Conservation (phyloP, 2,888 invertebrate species). For the Antitype chi region DNA sequence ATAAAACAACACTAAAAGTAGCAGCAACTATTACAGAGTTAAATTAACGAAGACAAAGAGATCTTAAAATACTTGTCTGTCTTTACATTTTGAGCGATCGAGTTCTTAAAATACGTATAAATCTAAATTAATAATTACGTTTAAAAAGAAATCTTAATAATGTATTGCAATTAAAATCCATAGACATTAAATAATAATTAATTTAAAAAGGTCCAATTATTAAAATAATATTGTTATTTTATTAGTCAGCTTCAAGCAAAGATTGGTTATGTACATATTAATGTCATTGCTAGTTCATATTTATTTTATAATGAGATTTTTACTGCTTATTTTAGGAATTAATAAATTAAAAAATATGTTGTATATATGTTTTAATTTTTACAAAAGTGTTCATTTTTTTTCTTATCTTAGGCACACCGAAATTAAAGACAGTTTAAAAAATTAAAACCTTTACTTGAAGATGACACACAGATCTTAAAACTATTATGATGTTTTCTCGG, state of each 20-base stretch:
- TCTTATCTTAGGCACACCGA: too few species aligned
- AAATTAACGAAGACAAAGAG: constrained; percentile 68
- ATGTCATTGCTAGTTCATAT: background rate
- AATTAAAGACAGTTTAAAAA: background rate
- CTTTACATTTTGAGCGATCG: constrained; percentile 82
- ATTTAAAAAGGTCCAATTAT: constrained; percentile 61
- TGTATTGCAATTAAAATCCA: constrained; percentile 75
- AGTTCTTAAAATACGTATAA: constrained; percentile 72
- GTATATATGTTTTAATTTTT: background rate
- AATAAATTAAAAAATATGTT: background rate
- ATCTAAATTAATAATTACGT: constrained; percentile 66
- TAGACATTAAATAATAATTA: constrained; percentile 70
- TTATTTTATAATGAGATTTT: constrained; percentile 25
- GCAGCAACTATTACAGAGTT: constrained; percentile 57
- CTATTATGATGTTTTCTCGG: constrained; percentile 70
- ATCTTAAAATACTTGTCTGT: constrained; percentile 75
- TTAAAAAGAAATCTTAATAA: constrained; percentile 69
- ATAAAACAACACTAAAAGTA: constrained; percentile 59
- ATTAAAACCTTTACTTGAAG: constrained; percentile 65
- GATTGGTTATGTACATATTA: constrained; percentile 28
- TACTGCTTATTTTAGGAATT: background rate
- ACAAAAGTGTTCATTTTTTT: background rate
- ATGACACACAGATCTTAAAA: constrained; percentile 54
- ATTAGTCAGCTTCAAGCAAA: constrained; percentile 68
- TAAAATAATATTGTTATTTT: constrained; percentile 57